Evolutionary conservation across 2,113 vertebrate genomes (phyloP).

Genomic region (Mesembrinibis cayennensis): DNA sequence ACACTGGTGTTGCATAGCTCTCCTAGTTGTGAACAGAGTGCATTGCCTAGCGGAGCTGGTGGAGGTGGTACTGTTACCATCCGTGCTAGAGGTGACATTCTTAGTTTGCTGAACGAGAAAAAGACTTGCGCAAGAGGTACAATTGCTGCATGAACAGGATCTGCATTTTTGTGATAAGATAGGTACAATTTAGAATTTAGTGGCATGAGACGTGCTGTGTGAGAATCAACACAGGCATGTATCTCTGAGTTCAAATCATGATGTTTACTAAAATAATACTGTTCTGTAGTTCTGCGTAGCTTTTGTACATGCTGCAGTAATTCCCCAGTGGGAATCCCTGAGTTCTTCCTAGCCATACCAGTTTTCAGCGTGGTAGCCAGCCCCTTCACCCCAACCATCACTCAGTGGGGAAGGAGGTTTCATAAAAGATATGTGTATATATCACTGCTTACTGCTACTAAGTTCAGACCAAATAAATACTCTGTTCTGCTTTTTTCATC

Average conservation of each 20-base stretch:
- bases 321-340: not conserved
- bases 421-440: not conserved
- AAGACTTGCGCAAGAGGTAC: not conserved
- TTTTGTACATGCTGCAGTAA: not conserved
- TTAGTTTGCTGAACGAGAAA: not conserved
- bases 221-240: fast-evolving
- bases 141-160: fast-evolving
- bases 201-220: not conserved
- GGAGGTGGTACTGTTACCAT: not conserved
- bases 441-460: not conserved
- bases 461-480: not conserved
- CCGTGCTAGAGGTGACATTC: fast-evolving
- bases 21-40: too few species aligned
- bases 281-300: not conserved
- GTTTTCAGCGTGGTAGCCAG: not conserved
- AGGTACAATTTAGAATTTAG: not conserved
- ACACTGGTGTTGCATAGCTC: fast-evolving
- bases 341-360: not conserved
- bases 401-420: not conserved
- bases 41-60: fast-evolving
- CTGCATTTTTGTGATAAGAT: not conserved
- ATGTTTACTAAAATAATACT: not conserved
- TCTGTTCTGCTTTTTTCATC: not conserved
- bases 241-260: not conserved
- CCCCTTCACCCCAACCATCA: fast-evolving